phyloP scores from a whole-genome alignment of 2,797 vertebrate genomes.

The Selene dorsalis region DNA sequence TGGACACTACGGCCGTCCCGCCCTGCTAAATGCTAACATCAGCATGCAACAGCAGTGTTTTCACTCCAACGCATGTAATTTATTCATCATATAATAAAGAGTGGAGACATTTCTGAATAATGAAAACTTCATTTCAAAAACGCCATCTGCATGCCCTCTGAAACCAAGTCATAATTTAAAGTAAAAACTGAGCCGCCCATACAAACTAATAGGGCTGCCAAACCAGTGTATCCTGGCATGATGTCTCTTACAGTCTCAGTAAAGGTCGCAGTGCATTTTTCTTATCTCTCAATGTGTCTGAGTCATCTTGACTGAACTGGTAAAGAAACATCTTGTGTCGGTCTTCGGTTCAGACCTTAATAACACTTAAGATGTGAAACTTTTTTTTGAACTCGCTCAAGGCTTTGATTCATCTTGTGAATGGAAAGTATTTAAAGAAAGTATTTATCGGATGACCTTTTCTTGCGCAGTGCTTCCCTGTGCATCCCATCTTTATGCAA shows the following conservation, averaged over 20 bases:
- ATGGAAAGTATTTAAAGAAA: slow-evolving; percentile 11
- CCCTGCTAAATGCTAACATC: no score
- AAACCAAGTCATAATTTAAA: slow-evolving; percentile 43
- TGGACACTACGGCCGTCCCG: background rate
- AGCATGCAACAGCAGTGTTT: background rate
- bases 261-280: slow-evolving; percentile 52
- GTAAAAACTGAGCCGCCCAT: slow-evolving; percentile 25
- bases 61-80: background rate
- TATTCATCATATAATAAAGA: background rate
- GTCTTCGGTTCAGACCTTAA: slow-evolving; percentile 34
- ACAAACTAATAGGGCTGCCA: slow-evolving; percentile 37
- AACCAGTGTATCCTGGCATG: slow-evolving; percentile 23
- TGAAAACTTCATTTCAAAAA: slow-evolving; percentile 29
- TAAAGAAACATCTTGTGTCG: background rate
- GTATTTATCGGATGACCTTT: slow-evolving; percentile 47
- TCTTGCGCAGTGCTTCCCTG: slow-evolving; percentile 11
- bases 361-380: slow-evolving; percentile 35
- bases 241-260: slow-evolving; percentile 17
- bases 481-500: slow-evolving; percentile 4
- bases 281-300: slow-evolving; percentile 40
- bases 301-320: slow-evolving; percentile 50
- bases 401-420: slow-evolving; percentile 40
- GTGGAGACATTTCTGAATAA: slow-evolving; percentile 14
- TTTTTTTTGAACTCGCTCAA: slow-evolving; percentile 15
- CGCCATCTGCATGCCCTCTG: slow-evolving; percentile 5